Conservation (phyloP, 2,888 invertebrate species). For the Phania funesta region DNA sequence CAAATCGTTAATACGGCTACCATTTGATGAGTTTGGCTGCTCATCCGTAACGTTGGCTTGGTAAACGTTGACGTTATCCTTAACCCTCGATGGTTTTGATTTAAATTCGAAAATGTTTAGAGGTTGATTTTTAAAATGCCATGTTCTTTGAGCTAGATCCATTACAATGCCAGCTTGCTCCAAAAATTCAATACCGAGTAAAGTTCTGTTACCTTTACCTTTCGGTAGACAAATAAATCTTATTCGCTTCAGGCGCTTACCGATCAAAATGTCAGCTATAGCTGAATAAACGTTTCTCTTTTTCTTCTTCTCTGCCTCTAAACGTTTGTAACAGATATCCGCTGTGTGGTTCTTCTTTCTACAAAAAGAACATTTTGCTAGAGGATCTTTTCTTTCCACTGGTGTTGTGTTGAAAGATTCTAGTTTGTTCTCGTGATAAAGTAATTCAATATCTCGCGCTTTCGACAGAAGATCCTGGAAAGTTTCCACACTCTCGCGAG, state of each 20-base stretch:
- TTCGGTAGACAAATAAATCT: slow-evolving; percentile 64
- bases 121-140: slow-evolving; percentile 59
- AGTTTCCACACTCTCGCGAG: neutral
- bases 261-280: slow-evolving; percentile 35
- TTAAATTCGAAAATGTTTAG: slow-evolving; percentile 38
- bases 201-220: slow-evolving; percentile 30
- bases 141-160: slow-evolving; percentile 11
- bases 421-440: neutral
- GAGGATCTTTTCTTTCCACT: neutral
- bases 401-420: neutral
- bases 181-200: slow-evolving; percentile 47
- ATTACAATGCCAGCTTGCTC: slow-evolving; percentile 46
- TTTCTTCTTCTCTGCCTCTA: slow-evolving; percentile 9
- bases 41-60: neutral
- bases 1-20: neutral
- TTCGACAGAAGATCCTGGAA: slow-evolving; percentile 9
- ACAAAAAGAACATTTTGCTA: slow-evolving; percentile 15
- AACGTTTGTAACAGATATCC: slow-evolving; percentile 27
- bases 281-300: slow-evolving; percentile 47
- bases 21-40: neutral
- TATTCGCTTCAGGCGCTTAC: slow-evolving; percentile 45
- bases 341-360: slow-evolving; percentile 33
- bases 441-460: slow-evolving; percentile 18
- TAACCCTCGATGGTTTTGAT: slow-evolving; percentile 3
- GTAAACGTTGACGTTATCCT: neutral